phyloP scores from a whole-genome alignment of 2,113 vertebrate species.

The Sitta europaea region DNA sequence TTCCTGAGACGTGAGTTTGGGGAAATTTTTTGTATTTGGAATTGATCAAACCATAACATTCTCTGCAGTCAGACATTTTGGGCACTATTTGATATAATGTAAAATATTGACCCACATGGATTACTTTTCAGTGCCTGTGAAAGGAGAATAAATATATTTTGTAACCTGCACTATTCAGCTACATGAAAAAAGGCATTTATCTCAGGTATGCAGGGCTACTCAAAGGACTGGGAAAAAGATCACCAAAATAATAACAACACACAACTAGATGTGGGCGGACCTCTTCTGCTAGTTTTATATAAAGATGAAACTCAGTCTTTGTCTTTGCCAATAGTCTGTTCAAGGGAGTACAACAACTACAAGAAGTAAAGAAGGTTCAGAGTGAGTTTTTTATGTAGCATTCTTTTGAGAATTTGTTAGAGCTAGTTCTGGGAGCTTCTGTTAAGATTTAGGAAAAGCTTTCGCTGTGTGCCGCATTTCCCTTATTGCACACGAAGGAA shows the following conservation, averaged over 20 bases:
- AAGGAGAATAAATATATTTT: not conserved
- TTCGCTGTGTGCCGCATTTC: not conserved
- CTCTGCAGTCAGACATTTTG: not conserved
- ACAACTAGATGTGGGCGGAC: not conserved
- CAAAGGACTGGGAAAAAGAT: not conserved
- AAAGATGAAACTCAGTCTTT: not conserved
- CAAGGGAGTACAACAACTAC: not conserved
- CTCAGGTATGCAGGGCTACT: not conserved
- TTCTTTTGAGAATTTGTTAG: not conserved
- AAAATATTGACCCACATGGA: not conserved
- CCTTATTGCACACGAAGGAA: not conserved
- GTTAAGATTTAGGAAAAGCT: not conserved
- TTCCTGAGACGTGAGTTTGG: rapidly evolving
- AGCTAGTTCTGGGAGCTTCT: not conserved
- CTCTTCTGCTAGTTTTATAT: not conserved
- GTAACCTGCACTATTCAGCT: not conserved
- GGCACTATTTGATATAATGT: not conserved
- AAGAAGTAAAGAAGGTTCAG: not conserved
- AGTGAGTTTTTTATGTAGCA: not conserved
- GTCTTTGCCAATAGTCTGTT: not conserved
- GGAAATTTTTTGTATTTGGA: not conserved
- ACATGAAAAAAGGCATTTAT: not conserved
- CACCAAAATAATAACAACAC: not conserved
- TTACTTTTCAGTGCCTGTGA: not conserved
- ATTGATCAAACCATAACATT: not conserved